A percentile compares a stretch with the other conserved stretches of the same genome.
These are phyloP conservation scores for Candoia aspera DNA, from an alignment of 2,113 vertebrate genomes.

Conservation along the genomic window DNA sequence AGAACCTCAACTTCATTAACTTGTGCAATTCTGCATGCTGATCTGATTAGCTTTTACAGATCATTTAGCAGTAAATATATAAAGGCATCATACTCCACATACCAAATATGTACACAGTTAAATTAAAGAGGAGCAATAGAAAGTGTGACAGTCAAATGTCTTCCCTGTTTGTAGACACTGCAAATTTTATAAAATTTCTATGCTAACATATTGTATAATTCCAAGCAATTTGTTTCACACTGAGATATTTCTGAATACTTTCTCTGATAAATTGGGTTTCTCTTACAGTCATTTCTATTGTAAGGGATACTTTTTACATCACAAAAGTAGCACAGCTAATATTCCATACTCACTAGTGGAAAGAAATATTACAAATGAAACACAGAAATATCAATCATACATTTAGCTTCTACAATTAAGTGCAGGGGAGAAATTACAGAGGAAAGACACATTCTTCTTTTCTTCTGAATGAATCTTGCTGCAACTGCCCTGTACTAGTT, in stretches of 20 bases:
- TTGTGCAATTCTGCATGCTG: slow-evolving; percentile 28
- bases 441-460: neutral
- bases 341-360: neutral
- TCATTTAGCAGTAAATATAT: slow-evolving; percentile 29
- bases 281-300: neutral
- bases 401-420: neutral
- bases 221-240: slow-evolving; percentile 2
- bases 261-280: neutral
- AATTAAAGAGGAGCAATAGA: slow-evolving; percentile 21
- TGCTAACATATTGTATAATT: neutral
- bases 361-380: neutral
- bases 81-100: slow-evolving; percentile 20
- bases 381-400: neutral
- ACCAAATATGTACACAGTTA: slow-evolving; percentile 27
- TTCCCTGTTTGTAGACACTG: neutral
- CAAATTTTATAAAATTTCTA: neutral
- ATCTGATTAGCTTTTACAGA: slow-evolving; percentile 33
- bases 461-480: neutral
- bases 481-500: neutral
- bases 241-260: neutral
- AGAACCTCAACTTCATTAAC: slow-evolving; percentile 10
- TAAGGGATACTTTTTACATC: neutral
- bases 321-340: neutral
- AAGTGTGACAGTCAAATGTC: neutral
- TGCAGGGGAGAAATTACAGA: neutral